These are phyloP conservation scores for Myoxocephalus aenaeus DNA, from an alignment of 2,797 vertebrate genomes.

Conservation along the genomic window DNA sequence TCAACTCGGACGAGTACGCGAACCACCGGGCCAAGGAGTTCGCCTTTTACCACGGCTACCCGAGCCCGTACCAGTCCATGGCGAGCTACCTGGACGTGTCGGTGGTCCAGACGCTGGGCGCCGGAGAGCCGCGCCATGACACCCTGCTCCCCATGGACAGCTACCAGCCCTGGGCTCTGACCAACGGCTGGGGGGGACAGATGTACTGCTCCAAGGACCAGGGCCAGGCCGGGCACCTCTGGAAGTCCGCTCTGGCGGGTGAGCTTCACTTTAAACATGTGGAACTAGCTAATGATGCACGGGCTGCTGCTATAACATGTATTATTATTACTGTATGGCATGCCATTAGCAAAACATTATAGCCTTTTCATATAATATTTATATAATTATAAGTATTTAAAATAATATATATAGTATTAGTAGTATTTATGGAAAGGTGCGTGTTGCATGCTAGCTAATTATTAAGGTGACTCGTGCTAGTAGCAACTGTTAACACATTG, in stretches of 20 bases:
- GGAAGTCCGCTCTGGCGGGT: conserved; percentile 94
- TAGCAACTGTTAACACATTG: neutral
- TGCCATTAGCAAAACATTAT: neutral
- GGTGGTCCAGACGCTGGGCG: conserved; percentile 89
- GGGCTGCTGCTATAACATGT: neutral
- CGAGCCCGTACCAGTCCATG: conserved; percentile 91
- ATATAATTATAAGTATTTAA: too few relatives aligned
- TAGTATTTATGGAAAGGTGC: conserved; percentile 8
- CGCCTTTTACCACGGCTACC: conserved; percentile 93
- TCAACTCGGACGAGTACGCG: conserved; percentile 87
- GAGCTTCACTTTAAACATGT: conserved; percentile 44
- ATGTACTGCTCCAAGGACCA: conserved; percentile 95
- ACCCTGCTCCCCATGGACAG: conserved; percentile 90
- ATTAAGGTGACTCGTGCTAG: neutral
- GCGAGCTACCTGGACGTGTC: conserved; percentile 94
- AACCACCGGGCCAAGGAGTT: conserved; percentile 92
- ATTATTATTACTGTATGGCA: neutral
- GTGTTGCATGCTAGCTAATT: neutral
- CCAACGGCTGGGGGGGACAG: conserved; percentile 91
- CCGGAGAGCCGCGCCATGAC: conserved; percentile 90
- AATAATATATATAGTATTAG: too few relatives aligned
- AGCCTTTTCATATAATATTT: neutral
- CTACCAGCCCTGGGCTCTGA: conserved; percentile 93
- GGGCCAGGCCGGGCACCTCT: conserved; percentile 89
- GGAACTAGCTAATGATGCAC: neutral